Evolutionary conservation across 2,113 vertebrate species (phyloP), one percentile per base, ranked within the genome.

Genomic region (Corythaeola cristata): DNA sequence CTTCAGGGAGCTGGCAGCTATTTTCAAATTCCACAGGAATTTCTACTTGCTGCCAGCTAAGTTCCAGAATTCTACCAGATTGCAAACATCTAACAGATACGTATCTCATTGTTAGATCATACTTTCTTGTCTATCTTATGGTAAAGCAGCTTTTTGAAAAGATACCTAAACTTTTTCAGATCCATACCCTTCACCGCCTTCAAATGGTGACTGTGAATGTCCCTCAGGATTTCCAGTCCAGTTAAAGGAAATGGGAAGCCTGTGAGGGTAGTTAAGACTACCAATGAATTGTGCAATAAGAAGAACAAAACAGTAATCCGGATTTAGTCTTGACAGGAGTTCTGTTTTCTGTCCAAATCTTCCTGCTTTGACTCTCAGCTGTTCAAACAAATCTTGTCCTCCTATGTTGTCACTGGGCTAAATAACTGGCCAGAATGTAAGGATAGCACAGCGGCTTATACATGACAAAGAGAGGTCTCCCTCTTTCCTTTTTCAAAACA

Each of bases 41-140:
- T 93, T 90, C 88, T 90, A 84, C 49, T 95, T 95, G 91, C 93
- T 95, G 90, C 86, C 94, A 95, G 97, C 88, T 97, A 93, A 93
- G 92, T 87, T 94, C 68, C 90, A 89, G 87, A 94, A 84, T 87
- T 41, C 63, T 69, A 91, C 69, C 96, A 97, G 91, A 96, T 52
- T 81, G 90, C 77, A 85, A 75, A 63, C 56, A 56, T 47, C 85
- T 96, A 86, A 90, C 69, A 89, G 73, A n/a, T 96, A 28, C 14
- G 41, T 45, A 32, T 94, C 86, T 95, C 87, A 60, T 58, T 62
- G n/a, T 47, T 88, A 94, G 22, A 94, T 87, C 50, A 44, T 55
- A 82, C 58, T 79, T 96, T 77, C 90, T 75, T 74, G 49, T 92
- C 75, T 45, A 17, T 53, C 66, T 88, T 75, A 68, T 35, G 24